Percentiles rank a stretch among this genome's conserved stretches.
Conservation (phyloP, 2,888 invertebrate species). For the Papilio protenor region DNA sequence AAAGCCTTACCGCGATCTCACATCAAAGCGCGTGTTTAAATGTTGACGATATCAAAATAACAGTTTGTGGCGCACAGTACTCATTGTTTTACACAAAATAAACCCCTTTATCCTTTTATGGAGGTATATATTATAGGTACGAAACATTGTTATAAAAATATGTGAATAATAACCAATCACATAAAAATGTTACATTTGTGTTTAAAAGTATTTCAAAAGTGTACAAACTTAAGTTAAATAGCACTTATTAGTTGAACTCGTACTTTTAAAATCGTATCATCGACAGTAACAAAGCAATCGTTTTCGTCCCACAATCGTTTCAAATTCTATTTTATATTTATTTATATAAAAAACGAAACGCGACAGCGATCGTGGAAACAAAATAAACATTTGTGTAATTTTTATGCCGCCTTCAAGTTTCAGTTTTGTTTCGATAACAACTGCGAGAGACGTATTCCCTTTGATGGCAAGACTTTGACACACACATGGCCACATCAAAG, state of each 20-base stretch:
- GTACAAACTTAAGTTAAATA: no score
- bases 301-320: neutral
- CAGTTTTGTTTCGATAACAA: constrained; percentile 44
- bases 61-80: constrained; percentile 55
- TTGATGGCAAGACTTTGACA: constrained; percentile 42
- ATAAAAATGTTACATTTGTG: neutral
- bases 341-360: constrained; percentile 26
- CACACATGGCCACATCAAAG: constrained; percentile 34
- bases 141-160: neutral
- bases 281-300: constrained; percentile 39
- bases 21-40: constrained; percentile 76
- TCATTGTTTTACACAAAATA: constrained; percentile 59
- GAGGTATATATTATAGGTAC: constrained; percentile 29
- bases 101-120: constrained; percentile 58
- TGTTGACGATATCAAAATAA: constrained; percentile 66
- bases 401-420: constrained; percentile 29
- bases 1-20: constrained; percentile 49
- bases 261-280: neutral
- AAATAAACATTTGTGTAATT: constrained; percentile 41
- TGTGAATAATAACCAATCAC: neutral
- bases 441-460: constrained; percentile 40
- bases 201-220: neutral
- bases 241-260: no score
- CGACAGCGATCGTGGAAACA: constrained; percentile 37
- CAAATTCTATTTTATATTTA: neutral